Evolutionary conservation across 2,797 vertebrate species (phyloP).

Genomic region (Distichodus sexfasciatus): DNA sequence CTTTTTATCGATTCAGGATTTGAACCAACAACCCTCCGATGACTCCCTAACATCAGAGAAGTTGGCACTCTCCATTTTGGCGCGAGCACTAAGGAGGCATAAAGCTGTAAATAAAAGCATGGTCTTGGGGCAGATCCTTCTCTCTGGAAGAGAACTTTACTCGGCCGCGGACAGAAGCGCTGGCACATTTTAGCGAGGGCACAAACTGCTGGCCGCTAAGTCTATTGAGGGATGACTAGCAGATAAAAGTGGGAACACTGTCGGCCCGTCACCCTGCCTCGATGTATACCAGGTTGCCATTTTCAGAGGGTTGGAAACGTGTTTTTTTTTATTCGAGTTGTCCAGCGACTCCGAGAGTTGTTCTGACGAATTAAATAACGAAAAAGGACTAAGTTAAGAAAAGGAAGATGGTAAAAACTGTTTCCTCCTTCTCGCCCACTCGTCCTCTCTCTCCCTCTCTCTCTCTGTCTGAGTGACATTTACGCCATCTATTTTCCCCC

Average conservation of each 20-base stretch:
- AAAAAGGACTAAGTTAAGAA: neutral
- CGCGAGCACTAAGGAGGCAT: neutral
- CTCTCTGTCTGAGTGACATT: neutral
- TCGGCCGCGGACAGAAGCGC: neutral
- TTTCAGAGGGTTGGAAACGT: neutral
- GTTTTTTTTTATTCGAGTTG: no score
- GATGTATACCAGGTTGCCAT: neutral
- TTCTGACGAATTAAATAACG: no score
- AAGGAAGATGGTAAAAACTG: neutral
- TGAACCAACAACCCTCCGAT: no score
- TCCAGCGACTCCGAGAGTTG: no score
- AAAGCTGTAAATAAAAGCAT: conserved; percentile 23
- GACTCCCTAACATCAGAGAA: no score
- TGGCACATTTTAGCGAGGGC: neutral
- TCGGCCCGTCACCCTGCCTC: neutral
- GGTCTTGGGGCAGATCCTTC: conserved; percentile 24
- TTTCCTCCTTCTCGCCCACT: neutral
- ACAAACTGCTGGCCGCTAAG: conserved; percentile 5
- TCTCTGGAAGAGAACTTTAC: conserved; percentile 5
- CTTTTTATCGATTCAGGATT: no score
- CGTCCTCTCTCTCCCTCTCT: neutral
- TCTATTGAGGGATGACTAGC: conserved; percentile 25
- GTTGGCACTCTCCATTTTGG: neutral
- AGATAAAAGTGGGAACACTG: conserved; percentile 26
- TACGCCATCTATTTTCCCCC: neutral